Conservation (phyloP, 2,797 vertebrate genomes). For the Scolopax rusticola region DNA sequence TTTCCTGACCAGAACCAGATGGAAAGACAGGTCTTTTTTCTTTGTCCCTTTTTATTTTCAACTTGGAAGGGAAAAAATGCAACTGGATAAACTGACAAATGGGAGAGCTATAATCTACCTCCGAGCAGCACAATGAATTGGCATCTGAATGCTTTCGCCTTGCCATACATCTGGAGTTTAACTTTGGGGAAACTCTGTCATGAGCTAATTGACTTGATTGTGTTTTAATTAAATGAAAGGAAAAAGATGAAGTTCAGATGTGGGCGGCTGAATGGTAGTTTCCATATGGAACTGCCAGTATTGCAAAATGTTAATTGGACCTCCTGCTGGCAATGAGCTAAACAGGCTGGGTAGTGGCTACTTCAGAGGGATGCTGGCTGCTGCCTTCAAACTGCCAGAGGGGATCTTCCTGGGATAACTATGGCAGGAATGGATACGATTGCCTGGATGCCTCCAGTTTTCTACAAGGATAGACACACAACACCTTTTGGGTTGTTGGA, state of each 20-base stretch:
- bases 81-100: constrained; percentile 16
- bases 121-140: constrained; percentile 8
- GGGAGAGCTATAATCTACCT: constrained; percentile 16
- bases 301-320: constrained; percentile 69
- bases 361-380: constrained; percentile 7
- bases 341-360: constrained; percentile 39
- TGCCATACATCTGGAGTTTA: constrained; percentile 27
- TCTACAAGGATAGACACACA: neutral
- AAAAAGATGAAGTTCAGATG: constrained; percentile 55
- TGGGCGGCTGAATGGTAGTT: constrained; percentile 48
- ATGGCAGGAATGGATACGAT: rapidly evolving
- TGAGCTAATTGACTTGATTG: constrained; percentile 52
- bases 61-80: neutral
- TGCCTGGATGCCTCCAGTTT: neutral
- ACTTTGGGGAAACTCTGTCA: constrained; percentile 55
- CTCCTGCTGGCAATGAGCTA: constrained; percentile 21
- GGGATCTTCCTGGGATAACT: neutral
- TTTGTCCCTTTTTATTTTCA: neutral
- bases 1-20: constrained; percentile 10
- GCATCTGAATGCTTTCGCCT: constrained; percentile 12
- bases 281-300: constrained; percentile 59
- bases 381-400: constrained; percentile 10
- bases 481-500: neutral
- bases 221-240: constrained; percentile 68
- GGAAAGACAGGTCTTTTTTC: neutral